Evolutionary conservation across 2,113 vertebrate genomes (phyloP).

Genomic region (Progne subis): DNA sequence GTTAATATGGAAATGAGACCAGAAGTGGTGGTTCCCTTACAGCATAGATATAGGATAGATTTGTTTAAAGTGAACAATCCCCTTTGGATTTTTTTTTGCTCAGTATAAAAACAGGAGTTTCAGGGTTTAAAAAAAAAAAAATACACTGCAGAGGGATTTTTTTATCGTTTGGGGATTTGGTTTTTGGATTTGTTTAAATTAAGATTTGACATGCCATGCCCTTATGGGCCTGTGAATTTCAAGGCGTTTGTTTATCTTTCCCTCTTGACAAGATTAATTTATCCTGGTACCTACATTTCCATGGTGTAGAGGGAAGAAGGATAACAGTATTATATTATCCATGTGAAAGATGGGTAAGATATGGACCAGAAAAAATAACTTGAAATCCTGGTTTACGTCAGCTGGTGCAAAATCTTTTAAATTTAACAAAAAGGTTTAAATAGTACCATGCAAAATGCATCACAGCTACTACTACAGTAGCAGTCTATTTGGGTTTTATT

Average conservation of each 20-base stretch:
- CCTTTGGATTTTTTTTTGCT: neutral
- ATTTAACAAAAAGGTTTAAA: neutral
- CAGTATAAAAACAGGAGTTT: neutral
- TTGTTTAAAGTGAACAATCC: neutral
- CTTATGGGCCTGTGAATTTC: neutral
- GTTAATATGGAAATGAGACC: neutral
- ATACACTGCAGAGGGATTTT: accelerated
- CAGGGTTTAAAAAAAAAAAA: neutral
- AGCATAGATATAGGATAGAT: neutral
- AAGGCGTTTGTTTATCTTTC: neutral
- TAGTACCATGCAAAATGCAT: accelerated
- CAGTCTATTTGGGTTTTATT: neutral
- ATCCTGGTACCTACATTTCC: neutral
- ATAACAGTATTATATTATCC: neutral
- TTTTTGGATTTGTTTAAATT: neutral
- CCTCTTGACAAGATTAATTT: neutral
- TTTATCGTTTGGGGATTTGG: neutral
- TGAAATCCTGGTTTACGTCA: neutral
- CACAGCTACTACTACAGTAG: neutral
- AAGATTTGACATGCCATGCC: neutral
- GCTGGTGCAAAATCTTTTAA: neutral
- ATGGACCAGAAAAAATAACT: neutral
- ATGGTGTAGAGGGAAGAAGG: neutral
- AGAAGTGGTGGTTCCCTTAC: neutral
- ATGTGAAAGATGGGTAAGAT: neutral